phyloP scores from a whole-genome alignment of 2,888 invertebrate genomes.

The Hydrotaea cyrtoneurina region DNA sequence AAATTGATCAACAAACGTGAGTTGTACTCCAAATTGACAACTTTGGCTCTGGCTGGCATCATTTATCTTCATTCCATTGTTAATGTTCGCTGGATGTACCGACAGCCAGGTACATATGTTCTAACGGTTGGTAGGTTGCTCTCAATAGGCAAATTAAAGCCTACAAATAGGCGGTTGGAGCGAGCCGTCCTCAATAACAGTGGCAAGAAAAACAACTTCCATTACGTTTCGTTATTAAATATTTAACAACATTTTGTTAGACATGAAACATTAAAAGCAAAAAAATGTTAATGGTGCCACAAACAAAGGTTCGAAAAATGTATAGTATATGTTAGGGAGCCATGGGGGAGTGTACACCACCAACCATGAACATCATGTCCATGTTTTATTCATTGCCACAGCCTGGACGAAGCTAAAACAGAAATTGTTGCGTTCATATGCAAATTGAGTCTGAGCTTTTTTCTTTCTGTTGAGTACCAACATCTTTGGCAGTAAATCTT shows the following conservation, averaged over 20 bases:
- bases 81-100: not conserved
- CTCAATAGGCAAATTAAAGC: slow-evolving; percentile 43
- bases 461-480: not conserved
- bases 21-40: slow-evolving; percentile 52
- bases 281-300: not conserved
- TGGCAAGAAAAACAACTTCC: slow-evolving; percentile 20
- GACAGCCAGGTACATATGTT: not conserved
- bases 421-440: not conserved
- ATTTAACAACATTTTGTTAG: slow-evolving; percentile 34
- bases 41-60: slow-evolving; percentile 1
- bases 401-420: no score
- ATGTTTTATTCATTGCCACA: not conserved
- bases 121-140: not conserved
- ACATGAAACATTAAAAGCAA: slow-evolving; percentile 7
- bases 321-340: no score
- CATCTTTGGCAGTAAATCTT: not conserved
- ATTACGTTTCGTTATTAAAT: slow-evolving; percentile 50
- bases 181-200: not conserved
- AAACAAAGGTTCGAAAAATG: not conserved
- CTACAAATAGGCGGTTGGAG: slow-evolving; percentile 41
- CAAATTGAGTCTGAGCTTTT: not conserved
- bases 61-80: slow-evolving; percentile 31
- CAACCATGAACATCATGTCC: no score
- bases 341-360: no score
- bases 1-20: slow-evolving; percentile 62